Base-by-base conservation (phyloP, 2,797 vertebrate genomes). In the Polyboroides typus region DNA sequence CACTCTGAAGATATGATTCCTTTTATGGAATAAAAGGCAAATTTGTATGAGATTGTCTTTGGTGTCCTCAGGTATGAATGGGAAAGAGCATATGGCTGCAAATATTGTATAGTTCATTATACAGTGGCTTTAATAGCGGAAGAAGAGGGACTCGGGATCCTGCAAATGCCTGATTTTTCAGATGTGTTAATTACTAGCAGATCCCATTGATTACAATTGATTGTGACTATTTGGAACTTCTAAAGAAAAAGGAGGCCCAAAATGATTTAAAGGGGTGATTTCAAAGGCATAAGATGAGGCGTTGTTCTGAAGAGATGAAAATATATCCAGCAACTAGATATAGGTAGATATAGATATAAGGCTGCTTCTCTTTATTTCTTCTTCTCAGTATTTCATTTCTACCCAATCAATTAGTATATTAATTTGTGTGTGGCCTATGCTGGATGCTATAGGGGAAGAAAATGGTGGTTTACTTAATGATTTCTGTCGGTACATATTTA, bases 1-100 rank as follows among this genome's bases (percentile, higher is more conserved):
- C 25, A 9, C 36, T 42, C 11, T 50, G 50, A 47, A 81, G 12
- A 48, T 9, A 23, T 0, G 0, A 23, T 7, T 66, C 5, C 9
- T 86, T 68, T 58, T 19, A 22, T 7, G 27, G 15, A 33, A 29
- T 23, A 29, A 78, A 86, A 83, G 25, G 25, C 21, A 48, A 26
- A 52, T 52, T 56, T 71, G 3, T 22, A 18, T 58, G 48, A 78
- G 31, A 20, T 53, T 53, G 17, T 29, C 27, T 74, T 71, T 81
- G 20, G 18, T 70, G 36, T 73, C 9, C 48, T 88, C 36, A 42
- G n/a, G 40, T 53, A 29, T 16, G 38, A 71, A 20, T 10, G 26
- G 12, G 62, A 31, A 67, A 58, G 59, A 78, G n/a, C 50, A 38
- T 33, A 52, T 23, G 50, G 72, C 40, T 60, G 40, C 47, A 60